These are phyloP conservation scores for Palythoa heliodiscus DNA, from an alignment of 92 coral and sea anemone genomes.

Conservation along the genomic window DNA sequence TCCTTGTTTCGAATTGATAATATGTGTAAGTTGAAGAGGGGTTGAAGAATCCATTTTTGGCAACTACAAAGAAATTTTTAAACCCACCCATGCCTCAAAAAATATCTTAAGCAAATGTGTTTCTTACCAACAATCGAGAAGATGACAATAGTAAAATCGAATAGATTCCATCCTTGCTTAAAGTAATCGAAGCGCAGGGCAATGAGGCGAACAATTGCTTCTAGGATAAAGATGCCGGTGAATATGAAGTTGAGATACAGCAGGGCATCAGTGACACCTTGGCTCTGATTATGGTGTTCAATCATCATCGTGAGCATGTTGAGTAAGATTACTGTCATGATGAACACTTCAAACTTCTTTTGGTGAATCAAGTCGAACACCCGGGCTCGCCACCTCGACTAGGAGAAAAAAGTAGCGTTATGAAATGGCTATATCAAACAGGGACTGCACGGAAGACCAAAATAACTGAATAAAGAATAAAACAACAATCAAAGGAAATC, in stretches of 20 bases:
- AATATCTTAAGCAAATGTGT: not conserved
- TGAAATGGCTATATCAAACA: not conserved
- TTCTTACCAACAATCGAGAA: slow-evolving; percentile 91
- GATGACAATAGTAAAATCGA: slow-evolving; percentile 92
- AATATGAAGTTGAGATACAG: slow-evolving; percentile 84
- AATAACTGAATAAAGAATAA: not conserved
- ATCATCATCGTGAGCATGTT: slow-evolving; percentile 98
- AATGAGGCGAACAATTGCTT: slow-evolving; percentile 83
- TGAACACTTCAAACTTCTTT: slow-evolving; percentile 91
- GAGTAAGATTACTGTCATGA: slow-evolving; percentile 89
- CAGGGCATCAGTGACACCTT: slow-evolving; percentile 67
- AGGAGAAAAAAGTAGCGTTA: not conserved
- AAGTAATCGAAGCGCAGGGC: slow-evolving; percentile 91
- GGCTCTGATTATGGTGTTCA: slow-evolving; percentile 84
- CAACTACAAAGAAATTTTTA: too few species aligned
- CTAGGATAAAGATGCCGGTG: slow-evolving; percentile 88
- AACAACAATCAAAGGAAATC: not conserved
- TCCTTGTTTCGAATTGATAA: too few species aligned
- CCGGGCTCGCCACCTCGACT: slow-evolving; percentile 91
- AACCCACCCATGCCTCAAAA: too few species aligned
- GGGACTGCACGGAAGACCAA: not conserved
- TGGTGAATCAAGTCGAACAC: slow-evolving; percentile 89
- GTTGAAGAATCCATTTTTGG: not conserved
- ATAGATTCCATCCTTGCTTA: slow-evolving; percentile 96
- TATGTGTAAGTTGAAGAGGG: too few species aligned